Evolutionary conservation across 1,140 invertebrate species (phyloP).

Genomic region (Alviniconcha marisindica): DNA sequence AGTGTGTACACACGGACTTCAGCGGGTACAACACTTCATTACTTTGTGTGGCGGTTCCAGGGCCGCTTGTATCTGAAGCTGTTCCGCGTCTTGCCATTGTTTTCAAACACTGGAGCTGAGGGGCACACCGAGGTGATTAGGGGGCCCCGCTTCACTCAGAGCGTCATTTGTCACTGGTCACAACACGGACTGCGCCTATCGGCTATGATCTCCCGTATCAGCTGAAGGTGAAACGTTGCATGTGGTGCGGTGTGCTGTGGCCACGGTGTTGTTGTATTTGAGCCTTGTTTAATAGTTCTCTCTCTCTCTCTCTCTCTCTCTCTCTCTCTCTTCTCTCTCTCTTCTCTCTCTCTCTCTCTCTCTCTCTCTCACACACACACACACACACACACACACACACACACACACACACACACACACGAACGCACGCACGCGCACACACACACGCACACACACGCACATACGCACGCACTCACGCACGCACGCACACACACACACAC

Average conservation of each 20-base stretch:
- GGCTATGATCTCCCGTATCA: too few relatives aligned
- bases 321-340: not conserved
- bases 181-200: not conserved
- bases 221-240: too few relatives aligned
- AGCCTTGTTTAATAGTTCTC: too few relatives aligned
- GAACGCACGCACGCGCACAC: not conserved
- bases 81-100: too few relatives aligned
- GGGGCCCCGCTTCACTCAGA: not conserved
- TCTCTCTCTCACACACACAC: slow-evolving; percentile 23
- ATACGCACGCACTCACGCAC: slow-evolving; percentile 28
- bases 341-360: not conserved
- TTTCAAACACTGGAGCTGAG: not conserved
- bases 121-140: not conserved
- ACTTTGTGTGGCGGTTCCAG: too few relatives aligned
- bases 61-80: too few relatives aligned
- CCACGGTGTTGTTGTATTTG: too few relatives aligned
- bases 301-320: not conserved
- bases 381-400: slow-evolving; percentile 32
- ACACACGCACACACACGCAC: slow-evolving; percentile 6
- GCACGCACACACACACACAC: not conserved
- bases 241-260: too few relatives aligned
- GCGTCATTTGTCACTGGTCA: not conserved
- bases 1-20: too few relatives aligned
- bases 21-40: too few relatives aligned
- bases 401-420: not conserved